Conservation (phyloP, 1,140 invertebrate species). For the Dendroctonus valens region DNA sequence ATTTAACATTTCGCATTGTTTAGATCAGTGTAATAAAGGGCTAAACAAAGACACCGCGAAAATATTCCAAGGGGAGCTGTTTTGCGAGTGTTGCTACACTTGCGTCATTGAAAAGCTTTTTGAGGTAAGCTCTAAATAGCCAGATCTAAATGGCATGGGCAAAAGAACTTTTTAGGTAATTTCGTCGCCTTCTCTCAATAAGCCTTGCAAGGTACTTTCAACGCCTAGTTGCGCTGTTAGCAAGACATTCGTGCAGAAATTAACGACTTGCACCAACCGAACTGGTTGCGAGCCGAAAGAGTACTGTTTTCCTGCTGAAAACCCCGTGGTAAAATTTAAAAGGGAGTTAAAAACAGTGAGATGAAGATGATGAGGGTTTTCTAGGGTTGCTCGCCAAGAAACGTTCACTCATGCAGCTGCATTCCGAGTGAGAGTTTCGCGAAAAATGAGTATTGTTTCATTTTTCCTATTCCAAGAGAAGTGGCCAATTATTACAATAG, state of each 20-base stretch:
- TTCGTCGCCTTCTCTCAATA: conserved; percentile 24
- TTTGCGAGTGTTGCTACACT: conserved; percentile 43
- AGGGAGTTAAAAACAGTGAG: not conserved
- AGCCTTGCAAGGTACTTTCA: conserved; percentile 35
- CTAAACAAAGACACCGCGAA: conserved; percentile 47
- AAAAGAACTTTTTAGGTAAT: conserved; percentile 25
- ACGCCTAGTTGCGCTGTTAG: conserved; percentile 35
- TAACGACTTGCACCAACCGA: not conserved
- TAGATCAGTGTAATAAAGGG: conserved; percentile 48
- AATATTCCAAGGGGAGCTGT: conserved; percentile 48
- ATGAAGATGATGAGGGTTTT: not conserved
- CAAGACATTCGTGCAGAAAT: conserved; percentile 18
- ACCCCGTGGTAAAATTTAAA: conserved; percentile 20
- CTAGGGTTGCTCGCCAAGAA: conserved; percentile 15
- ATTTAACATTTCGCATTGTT: not conserved
- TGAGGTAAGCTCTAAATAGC: conserved; percentile 18
- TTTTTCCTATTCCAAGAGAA: conserved; percentile 41
- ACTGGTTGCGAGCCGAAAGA: conserved; percentile 7
- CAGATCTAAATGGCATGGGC: conserved; percentile 6
- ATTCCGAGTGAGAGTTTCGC: conserved; percentile 15
- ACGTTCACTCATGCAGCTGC: conserved; percentile 37
- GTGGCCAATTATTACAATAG: conserved; percentile 45
- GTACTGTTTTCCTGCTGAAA: conserved; percentile 24
- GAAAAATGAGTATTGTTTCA: conserved; percentile 35
- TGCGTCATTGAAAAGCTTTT: conserved; percentile 29